phyloP scores from a whole-genome alignment of 2,113 vertebrate species.

The Pedionomus torquatus region DNA sequence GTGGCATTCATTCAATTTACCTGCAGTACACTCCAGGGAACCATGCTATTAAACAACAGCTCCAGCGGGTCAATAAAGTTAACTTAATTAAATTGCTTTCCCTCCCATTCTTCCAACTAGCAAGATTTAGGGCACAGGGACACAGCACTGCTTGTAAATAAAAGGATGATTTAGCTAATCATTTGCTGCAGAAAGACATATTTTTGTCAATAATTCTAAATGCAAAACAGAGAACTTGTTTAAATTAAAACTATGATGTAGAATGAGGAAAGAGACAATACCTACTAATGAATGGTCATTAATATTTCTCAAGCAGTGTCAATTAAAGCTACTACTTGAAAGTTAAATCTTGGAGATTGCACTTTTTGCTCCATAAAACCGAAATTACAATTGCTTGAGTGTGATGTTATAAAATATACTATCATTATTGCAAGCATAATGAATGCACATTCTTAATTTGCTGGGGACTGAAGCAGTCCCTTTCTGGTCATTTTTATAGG shows the following conservation, averaged over 20 bases:
- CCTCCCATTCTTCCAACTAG: constrained; percentile 51
- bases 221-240: background rate
- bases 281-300: background rate
- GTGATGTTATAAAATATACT: background rate
- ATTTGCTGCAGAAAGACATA: constrained; percentile 23
- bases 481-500: background rate
- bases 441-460: background rate
- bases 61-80: constrained; percentile 66
- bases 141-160: constrained; percentile 37
- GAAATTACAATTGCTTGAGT: background rate
- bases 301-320: constrained; percentile 16
- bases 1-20: constrained; percentile 71
- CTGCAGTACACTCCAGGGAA: constrained; percentile 66
- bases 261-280: background rate
- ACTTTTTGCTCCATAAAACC: constrained; percentile 3
- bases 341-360: background rate
- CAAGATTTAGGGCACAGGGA: constrained; percentile 58
- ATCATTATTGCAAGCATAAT: background rate
- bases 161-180: constrained; percentile 56
- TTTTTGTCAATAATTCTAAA: constrained; percentile 17
- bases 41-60: constrained; percentile 68
- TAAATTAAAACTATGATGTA: constrained; percentile 6
- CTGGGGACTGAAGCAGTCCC: background rate
- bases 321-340: constrained; percentile 31
- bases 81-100: constrained; percentile 74